Percentiles rank a stretch among this genome's conserved stretches.
Conservation (phyloP, 2,113 vertebrate species). For the Tetrax tetrax region DNA sequence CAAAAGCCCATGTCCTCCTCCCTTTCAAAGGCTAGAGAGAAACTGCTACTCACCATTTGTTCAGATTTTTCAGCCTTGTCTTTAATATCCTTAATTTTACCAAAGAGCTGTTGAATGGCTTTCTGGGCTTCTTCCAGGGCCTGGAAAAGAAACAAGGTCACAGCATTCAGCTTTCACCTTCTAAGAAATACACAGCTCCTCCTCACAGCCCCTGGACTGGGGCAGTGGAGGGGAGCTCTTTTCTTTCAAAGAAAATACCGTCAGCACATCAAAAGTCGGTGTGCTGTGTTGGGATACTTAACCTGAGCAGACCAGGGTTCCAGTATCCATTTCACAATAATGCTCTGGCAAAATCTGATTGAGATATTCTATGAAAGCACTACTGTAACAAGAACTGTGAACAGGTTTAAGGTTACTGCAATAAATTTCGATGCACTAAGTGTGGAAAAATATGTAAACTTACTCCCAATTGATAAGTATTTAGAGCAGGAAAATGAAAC, state of each 20-base stretch:
- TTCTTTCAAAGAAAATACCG: background rate
- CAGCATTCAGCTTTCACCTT: conserved; percentile 11
- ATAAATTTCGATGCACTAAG: background rate
- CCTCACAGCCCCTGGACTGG: background rate
- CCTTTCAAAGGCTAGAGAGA: background rate
- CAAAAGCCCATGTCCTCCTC: background rate
- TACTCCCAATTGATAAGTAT: background rate
- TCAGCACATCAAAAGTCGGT: background rate
- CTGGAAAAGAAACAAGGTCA: conserved; percentile 74
- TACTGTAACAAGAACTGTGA: background rate
- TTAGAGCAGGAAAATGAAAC: background rate
- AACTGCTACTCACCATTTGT: conserved; percentile 88
- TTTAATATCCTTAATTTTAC: conserved; percentile 99
- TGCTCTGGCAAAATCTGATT: background rate
- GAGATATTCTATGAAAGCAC: background rate
- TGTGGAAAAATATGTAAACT: background rate
- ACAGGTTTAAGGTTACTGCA: background rate
- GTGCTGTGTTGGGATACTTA: background rate
- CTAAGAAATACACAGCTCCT: background rate
- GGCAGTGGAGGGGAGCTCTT: background rate
- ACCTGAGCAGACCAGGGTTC: background rate
- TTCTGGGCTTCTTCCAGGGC: conserved; percentile 96
- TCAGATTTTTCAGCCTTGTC: conserved; percentile 99
- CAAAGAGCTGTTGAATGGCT: conserved; percentile 96
- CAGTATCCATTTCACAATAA: background rate